A percentile compares a stretch with the other conserved stretches of the same genome.
phyloP scores from a whole-genome alignment of 2,888 invertebrate genomes.

The Polietes domitor region DNA sequence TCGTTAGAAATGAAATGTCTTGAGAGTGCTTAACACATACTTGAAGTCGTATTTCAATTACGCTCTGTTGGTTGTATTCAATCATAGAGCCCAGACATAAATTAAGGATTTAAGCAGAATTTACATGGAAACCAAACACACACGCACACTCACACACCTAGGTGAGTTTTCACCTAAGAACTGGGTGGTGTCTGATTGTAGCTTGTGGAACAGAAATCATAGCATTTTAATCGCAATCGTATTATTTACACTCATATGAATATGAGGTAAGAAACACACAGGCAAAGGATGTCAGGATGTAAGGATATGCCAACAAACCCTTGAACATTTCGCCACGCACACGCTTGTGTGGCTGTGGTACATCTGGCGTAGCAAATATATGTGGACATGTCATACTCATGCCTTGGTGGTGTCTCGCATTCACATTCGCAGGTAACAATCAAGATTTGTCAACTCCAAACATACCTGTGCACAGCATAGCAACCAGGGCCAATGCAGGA shows the following conservation, averaged over 20 bases:
- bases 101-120: background rate
- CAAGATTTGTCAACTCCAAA: conserved; percentile 68
- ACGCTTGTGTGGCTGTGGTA: too few species aligned
- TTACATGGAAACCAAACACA: background rate
- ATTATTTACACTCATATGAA: conserved; percentile 20
- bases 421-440: conserved; percentile 72
- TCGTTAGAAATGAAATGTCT: background rate
- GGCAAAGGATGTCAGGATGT: background rate
- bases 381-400: background rate
- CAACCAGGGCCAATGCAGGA: conserved; percentile 46
- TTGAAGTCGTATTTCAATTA: background rate
- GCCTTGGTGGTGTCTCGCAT: conserved; percentile 53
- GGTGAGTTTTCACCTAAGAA: background rate
- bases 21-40: background rate
- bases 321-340: too few species aligned
- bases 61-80: background rate
- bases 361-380: background rate
- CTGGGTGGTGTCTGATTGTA: background rate
- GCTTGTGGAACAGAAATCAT: conserved; percentile 4
- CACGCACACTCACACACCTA: background rate
- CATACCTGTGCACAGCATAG: conserved; percentile 65
- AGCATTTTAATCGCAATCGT: conserved; percentile 17
- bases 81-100: background rate
- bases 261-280: background rate
- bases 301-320: too few species aligned